Percentiles rank a stretch among this genome's conserved stretches.
These are phyloP conservation scores for Thalassarche chlororhynchos DNA, from an alignment of 2,113 vertebrate species.

Conservation along the genomic window DNA sequence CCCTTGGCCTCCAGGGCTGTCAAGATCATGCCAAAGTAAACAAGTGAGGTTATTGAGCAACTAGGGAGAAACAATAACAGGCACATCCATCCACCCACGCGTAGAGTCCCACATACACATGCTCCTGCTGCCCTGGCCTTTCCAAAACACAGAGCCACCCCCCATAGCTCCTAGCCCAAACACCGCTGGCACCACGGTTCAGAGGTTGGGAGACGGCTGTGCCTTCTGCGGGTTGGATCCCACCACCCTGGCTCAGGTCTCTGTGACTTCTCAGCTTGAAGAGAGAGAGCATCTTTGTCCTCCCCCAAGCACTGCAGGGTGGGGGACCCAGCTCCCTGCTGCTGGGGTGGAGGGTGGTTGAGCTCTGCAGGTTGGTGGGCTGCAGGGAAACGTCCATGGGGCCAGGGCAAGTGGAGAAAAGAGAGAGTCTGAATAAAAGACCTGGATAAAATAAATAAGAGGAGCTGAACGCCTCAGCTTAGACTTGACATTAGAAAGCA, in stretches of 20 bases:
- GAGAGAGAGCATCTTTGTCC: no score
- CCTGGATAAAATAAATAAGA: neutral
- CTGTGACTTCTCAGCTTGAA: neutral
- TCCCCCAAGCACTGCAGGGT: neutral
- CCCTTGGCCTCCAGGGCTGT: neutral
- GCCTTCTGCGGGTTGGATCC: neutral
- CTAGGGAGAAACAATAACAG: neutral
- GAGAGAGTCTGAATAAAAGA: neutral
- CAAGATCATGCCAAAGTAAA: neutral
- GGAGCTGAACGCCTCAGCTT: neutral
- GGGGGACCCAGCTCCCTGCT: neutral
- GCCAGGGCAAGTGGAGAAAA: neutral
- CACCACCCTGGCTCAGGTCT: neutral
- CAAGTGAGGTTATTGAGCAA: neutral
- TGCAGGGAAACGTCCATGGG: neutral
- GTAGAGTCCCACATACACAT: neutral
- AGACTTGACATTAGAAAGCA: neutral
- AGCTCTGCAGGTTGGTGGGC: neutral
- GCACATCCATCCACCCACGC: neutral
- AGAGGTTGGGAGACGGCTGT: neutral
- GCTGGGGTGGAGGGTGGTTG: neutral
- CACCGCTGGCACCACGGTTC: fast-evolving
- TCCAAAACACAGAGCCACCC: neutral
- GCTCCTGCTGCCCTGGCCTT: neutral
- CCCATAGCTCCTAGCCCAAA: neutral